These are phyloP conservation scores for Macroglossus sobrinus DNA, from an alignment of 2,113 vertebrate genomes.

Conservation along the genomic window DNA sequence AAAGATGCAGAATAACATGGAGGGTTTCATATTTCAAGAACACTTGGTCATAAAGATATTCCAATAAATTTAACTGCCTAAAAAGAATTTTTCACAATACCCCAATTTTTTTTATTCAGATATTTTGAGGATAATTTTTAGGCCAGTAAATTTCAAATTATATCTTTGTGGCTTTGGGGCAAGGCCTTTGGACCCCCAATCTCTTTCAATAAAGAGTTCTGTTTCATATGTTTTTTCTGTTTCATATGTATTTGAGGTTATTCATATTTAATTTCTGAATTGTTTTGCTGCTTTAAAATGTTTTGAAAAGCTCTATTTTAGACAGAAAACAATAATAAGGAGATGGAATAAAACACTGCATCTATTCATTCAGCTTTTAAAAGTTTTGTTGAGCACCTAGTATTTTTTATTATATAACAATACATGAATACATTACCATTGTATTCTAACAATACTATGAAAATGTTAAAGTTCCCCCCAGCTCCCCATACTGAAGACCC, in stretches of 20 bases:
- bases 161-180: neutral
- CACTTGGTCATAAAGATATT: neutral
- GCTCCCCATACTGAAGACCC: neutral
- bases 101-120: slow-evolving; percentile 11
- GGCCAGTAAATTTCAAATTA: neutral
- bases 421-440: neutral
- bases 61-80: neutral
- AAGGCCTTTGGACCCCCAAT: neutral
- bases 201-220: neutral
- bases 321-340: neutral
- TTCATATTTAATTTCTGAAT: slow-evolving; percentile 10
- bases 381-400: neutral
- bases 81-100: neutral
- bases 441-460: neutral
- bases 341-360: slow-evolving; percentile 14
- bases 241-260: neutral
- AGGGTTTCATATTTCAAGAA: neutral
- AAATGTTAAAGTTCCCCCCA: neutral
- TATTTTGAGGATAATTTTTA: neutral
- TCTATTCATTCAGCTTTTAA: slow-evolving; percentile 9
- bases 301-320: neutral
- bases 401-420: neutral
- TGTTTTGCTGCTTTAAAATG: neutral
- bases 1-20: neutral
- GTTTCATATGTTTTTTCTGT: neutral